Conservation (phyloP, 2,113 vertebrate species). For the Acrocephalus arundinaceus region DNA sequence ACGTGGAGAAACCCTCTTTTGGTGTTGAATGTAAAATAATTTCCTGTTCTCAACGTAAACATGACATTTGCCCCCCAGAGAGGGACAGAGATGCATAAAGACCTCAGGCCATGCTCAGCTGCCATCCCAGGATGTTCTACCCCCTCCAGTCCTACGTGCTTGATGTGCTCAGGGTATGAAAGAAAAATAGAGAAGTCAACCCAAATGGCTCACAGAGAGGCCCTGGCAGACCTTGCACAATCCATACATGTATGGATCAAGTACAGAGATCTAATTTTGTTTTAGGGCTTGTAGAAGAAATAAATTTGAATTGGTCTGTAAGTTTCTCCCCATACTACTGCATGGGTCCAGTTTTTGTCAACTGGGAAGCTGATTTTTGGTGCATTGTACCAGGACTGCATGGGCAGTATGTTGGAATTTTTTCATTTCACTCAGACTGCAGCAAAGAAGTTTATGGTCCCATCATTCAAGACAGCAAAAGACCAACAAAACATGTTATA, state of each 20-base stretch:
- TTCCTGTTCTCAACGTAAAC: background rate
- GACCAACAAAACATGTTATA: background rate
- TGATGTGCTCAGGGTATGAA: background rate
- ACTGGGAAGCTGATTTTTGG: background rate
- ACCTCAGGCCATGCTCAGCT: background rate
- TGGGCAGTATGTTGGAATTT: background rate
- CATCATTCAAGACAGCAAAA: background rate
- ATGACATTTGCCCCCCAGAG: background rate
- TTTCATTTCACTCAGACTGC: background rate
- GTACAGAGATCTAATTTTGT: background rate
- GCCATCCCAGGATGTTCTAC: background rate
- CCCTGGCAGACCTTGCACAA: background rate
- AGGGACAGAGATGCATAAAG: background rate
- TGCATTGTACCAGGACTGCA: background rate
- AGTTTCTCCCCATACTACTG: background rate
- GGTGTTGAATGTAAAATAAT: background rate
- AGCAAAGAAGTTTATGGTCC: background rate
- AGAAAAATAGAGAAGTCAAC: background rate
- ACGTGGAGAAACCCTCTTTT: background rate
- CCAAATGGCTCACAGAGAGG: background rate
- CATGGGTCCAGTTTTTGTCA: background rate
- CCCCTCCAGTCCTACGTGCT: background rate
- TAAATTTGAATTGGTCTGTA: background rate
- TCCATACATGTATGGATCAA: background rate
- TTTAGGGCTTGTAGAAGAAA: background rate